Evolutionary conservation across 2,888 invertebrate genomes (phyloP).

Genomic region (Cataglyphis cursor): DNA sequence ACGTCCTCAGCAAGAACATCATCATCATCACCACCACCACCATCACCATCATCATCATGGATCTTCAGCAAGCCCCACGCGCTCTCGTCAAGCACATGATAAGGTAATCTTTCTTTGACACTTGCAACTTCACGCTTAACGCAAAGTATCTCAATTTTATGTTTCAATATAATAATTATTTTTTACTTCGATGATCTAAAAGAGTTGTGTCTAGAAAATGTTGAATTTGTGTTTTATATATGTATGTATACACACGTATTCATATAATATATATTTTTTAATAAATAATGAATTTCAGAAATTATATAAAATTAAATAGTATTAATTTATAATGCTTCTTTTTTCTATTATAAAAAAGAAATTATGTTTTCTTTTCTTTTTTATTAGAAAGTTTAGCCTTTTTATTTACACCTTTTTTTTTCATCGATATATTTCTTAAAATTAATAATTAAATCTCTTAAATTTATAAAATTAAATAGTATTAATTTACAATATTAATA

Average conservation of each 20-base stretch:
- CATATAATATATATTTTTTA: background rate
- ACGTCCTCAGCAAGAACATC: constrained; percentile 86
- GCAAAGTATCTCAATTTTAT: background rate
- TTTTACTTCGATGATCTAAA: background rate
- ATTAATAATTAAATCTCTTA: too few species aligned
- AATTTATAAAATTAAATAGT: background rate
- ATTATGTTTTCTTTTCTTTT: too few species aligned
- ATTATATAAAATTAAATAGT: background rate
- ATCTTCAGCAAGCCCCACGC: constrained; percentile 81
- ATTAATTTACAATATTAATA: background rate
- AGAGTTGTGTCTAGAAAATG: background rate
- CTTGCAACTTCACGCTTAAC: background rate
- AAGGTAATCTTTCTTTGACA: constrained; percentile 75
- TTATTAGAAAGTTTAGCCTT: too few species aligned
- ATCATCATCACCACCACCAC: constrained; percentile 73
- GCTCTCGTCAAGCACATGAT: constrained; percentile 80
- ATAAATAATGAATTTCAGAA: background rate
- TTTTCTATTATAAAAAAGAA: too few species aligned
- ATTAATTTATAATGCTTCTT: background rate
- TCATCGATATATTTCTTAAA: too few species aligned
- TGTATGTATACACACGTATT: background rate
- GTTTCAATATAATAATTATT: background rate
- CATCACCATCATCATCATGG: constrained; percentile 79
- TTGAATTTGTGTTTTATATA: background rate
- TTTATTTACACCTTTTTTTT: too few species aligned